A percentile compares a stretch with the other conserved stretches of the same genome.
phyloP scores from a whole-genome alignment of 1,140 invertebrate species.

The Drosophila seguyi region DNA sequence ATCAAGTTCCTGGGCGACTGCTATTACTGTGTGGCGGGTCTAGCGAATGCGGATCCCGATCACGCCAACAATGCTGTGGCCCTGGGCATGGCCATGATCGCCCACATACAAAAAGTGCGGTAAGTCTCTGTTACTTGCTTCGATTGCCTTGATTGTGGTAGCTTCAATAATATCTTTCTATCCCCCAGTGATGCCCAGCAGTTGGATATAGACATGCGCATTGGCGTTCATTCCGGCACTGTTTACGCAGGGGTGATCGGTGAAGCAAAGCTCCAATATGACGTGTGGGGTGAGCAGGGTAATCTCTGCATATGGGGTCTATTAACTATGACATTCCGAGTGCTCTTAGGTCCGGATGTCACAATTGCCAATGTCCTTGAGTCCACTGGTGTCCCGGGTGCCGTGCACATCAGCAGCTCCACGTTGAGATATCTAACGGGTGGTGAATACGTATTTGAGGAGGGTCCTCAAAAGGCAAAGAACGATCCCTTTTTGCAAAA shows the following conservation, averaged over 20 bases:
- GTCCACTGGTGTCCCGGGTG: constrained; percentile 94
- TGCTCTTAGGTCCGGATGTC: constrained; percentile 88
- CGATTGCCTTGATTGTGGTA: neutral
- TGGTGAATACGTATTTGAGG: constrained; percentile 82
- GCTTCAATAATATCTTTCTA: neutral
- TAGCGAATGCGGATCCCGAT: constrained; percentile 89
- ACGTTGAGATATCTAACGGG: constrained; percentile 89
- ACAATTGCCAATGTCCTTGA: constrained; percentile 98
- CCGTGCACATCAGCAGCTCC: constrained; percentile 92
- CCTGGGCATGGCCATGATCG: constrained; percentile 95
- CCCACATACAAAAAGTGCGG: constrained; percentile 91
- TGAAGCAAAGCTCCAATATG: constrained; percentile 96
- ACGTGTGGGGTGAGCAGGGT: constrained; percentile 92
- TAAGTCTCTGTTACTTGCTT: constrained; percentile 47
- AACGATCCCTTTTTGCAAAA: constrained; percentile 89
- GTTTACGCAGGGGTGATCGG: constrained; percentile 96
- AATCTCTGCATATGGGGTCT: neutral
- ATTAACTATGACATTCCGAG: neutral
- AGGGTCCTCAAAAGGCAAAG: constrained; percentile 87
- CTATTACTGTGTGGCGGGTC: constrained; percentile 96
- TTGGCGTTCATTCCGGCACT: constrained; percentile 96
- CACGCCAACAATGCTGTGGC: constrained; percentile 95
- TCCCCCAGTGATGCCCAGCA: constrained; percentile 88
- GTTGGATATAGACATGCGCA: constrained; percentile 97
- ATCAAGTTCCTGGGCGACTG: constrained; percentile 97